Percentiles rank a stretch among this genome's conserved stretches.
These are phyloP conservation scores for Laupala kohalensis DNA, from an alignment of 1,140 invertebrate genomes.

Conservation along the genomic window DNA sequence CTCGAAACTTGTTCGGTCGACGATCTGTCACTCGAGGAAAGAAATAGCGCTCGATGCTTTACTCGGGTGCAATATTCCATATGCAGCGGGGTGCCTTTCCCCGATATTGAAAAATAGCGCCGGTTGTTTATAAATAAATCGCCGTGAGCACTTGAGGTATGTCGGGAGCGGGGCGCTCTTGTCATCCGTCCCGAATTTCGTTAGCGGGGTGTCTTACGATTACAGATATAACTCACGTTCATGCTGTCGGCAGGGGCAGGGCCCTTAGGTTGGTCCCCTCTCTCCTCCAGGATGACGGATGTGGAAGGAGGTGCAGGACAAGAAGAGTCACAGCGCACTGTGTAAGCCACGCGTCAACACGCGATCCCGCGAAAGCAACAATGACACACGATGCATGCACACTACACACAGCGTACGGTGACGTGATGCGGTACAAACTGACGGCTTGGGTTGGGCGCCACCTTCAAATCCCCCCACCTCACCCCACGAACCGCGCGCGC, in stretches of 20 bases:
- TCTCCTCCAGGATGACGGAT: slow-evolving; percentile 1
- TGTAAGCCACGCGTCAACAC: neutral
- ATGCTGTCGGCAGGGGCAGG: slow-evolving; percentile 1
- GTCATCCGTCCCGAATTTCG: neutral
- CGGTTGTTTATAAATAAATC: neutral
- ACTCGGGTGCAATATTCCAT: no score
- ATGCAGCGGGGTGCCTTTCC: no score
- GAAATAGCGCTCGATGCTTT: neutral
- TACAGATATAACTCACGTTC: slow-evolving; percentile 1
- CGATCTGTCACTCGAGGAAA: neutral
- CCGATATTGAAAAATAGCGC: neutral
- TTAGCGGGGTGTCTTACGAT: neutral
- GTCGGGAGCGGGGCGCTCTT: no score
- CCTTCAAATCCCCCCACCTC: neutral
- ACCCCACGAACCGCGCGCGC: neutral
- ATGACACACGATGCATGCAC: neutral
- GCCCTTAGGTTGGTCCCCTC: neutral
- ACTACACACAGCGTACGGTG: neutral
- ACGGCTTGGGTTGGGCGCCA: slow-evolving; percentile 3
- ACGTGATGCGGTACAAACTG: slow-evolving; percentile 4
- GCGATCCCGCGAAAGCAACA: neutral
- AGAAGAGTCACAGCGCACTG: neutral
- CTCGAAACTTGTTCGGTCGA: no score
- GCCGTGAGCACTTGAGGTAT: neutral
- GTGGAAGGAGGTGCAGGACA: neutral